phyloP scores from a whole-genome alignment of 2,888 invertebrate genomes.

The Neoscelio sp. region DNA sequence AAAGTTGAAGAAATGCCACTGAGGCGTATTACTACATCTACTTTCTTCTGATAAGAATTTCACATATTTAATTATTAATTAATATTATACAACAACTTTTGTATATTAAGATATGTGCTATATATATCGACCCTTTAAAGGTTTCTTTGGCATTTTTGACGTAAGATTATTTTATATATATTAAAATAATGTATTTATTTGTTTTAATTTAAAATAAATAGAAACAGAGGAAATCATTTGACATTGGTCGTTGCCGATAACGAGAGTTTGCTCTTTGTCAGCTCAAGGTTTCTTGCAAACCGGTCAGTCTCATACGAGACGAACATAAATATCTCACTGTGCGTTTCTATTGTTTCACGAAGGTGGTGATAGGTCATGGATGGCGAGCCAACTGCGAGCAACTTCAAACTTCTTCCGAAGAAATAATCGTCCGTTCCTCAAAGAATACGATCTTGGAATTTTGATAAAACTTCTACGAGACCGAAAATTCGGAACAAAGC shows the following conservation, averaged over 20 bases:
- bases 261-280: constrained; percentile 63
- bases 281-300: constrained; percentile 53
- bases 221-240: constrained; percentile 48
- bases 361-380: constrained; percentile 62
- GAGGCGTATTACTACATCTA: too few relatives aligned
- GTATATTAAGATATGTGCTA: too few relatives aligned
- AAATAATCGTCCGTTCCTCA: background rate
- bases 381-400: background rate
- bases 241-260: constrained; percentile 65
- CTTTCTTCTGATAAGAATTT: too few relatives aligned
- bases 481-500: background rate
- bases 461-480: background rate
- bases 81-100: too few relatives aligned
- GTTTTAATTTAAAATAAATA: constrained; percentile 38
- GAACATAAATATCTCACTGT: constrained; percentile 55
- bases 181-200: background rate
- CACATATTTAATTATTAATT: too few relatives aligned
- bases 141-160: too few relatives aligned
- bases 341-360: constrained; percentile 44
- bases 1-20: too few relatives aligned
- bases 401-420: background rate
- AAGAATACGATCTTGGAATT: background rate
- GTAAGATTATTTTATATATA: too few relatives aligned
- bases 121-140: too few relatives aligned
- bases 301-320: constrained; percentile 57